These are phyloP conservation scores for Delphinapterus leucas DNA, from an alignment of 2,113 vertebrate species.

Conservation along the genomic window DNA sequence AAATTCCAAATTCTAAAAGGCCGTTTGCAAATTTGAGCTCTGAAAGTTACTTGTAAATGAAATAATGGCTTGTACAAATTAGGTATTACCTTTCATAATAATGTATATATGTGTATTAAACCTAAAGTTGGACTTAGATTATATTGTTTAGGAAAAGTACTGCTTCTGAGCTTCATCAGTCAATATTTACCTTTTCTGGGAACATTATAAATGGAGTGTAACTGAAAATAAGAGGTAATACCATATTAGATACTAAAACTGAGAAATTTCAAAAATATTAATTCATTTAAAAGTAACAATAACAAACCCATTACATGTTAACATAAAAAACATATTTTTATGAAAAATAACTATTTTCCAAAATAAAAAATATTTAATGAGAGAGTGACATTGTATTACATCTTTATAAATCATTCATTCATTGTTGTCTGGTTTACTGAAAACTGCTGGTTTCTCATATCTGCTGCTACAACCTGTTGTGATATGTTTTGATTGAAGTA, in stretches of 20 bases:
- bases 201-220: neutral
- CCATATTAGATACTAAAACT: neutral
- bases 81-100: neutral
- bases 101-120: neutral
- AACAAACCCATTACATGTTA: neutral
- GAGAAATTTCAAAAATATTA: neutral
- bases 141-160: neutral
- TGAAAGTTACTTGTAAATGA: neutral
- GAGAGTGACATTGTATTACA: neutral
- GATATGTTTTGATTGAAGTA: neutral
- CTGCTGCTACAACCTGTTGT: neutral
- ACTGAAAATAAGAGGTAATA: neutral
- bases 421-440: neutral
- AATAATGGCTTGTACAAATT: slow-evolving; percentile 2
- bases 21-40: neutral
- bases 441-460: neutral
- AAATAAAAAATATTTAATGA: neutral
- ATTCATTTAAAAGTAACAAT: neutral
- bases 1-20: neutral
- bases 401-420: neutral
- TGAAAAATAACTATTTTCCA: slow-evolving; percentile 8
- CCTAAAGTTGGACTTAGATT: neutral
- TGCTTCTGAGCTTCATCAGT: neutral
- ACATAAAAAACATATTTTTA: neutral
- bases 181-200: neutral